Percentiles rank a stretch among this genome's conserved stretches.
Evolutionary conservation across 2,113 vertebrate species (phyloP).

Genomic region (Vidua chalybeata): DNA sequence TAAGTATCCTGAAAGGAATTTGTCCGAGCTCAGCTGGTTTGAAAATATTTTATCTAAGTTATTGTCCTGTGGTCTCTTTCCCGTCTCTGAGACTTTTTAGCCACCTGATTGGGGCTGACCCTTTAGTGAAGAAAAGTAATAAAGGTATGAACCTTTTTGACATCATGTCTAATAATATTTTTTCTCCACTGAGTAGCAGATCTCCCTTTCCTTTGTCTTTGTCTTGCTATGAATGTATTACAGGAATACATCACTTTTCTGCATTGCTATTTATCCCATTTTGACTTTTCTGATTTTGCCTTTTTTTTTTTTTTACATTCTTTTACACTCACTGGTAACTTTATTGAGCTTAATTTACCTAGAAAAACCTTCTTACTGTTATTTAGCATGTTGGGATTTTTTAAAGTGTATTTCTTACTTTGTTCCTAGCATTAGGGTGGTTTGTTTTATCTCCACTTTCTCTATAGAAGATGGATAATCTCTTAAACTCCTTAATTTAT

Average conservation of each 20-base stretch:
- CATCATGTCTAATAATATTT: neutral
- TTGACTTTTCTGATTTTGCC: neutral
- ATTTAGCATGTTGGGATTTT: neutral
- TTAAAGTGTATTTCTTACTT: neutral
- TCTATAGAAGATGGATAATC: neutral
- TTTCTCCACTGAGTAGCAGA: neutral
- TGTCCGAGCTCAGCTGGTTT: neutral
- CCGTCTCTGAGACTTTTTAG: neutral
- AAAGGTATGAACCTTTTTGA: neutral
- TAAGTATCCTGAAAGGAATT: neutral
- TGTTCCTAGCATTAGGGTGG: neutral
- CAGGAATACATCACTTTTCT: neutral
- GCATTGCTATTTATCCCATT: neutral
- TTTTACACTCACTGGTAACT: neutral
- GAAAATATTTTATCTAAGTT: neutral
- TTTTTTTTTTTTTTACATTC: neutral
- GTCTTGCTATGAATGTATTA: neutral
- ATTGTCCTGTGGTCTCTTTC: neutral
- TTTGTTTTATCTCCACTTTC: neutral
- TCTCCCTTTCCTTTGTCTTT: neutral
- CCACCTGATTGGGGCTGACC: neutral
- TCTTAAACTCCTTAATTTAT: neutral
- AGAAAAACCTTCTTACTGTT: neutral
- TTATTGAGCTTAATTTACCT: neutral
- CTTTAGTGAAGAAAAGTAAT: neutral